Evolutionary conservation across 2,888 invertebrate species (phyloP), one percentile per base, ranked within the genome.

Genomic region (Lingula anatina): DNA sequence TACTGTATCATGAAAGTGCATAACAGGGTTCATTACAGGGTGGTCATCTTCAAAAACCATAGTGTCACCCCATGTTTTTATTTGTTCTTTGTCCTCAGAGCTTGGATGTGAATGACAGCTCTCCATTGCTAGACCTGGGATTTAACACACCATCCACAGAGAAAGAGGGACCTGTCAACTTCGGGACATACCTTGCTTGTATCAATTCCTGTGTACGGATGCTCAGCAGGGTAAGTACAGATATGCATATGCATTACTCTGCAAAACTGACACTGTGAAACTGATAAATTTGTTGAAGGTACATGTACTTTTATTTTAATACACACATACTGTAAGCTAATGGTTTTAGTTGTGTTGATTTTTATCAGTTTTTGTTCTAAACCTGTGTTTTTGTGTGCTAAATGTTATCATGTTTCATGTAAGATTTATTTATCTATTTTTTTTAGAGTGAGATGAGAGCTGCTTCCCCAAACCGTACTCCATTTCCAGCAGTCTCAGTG

Each of bases 71-170:
- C n/a, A n/a, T n/a, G n/a, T n/a, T n/a, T n/a, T n/a, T n/a, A n/a
- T n/a, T n/a, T 31, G 35, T 21, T 20, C 15, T 42, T 15, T 18
- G 7, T 44, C 37, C 26, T 18, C 59, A 75, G 74, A 67, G 65
- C 39, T 56, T 75, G 60, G 76, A 76, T 55, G 62, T 71, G 28
- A 63, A 60, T n/a, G 72, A 76, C 47, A 75, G 65, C 60, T 68
- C 71, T 15, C 65, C 74, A 18, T 61, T 76, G 24, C 54, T 77
- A 3, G 60, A 62, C 12, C 51, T 73, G 9, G 71, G 68, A n/a
- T 77, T 78, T 54, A 68, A 68, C 37, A 68, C 71, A 0, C 78
- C 78, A 24, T 64, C 73, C 2, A 57, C 73, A 37, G 77, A 78
- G 44, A 68, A 70, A 44, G 68, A 71, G 41, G 55, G 65, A 4